Percentiles rank a stretch among this genome's conserved stretches.
Conservation (phyloP, 2,797 vertebrate species). For the Adrianichthys oophorus region DNA sequence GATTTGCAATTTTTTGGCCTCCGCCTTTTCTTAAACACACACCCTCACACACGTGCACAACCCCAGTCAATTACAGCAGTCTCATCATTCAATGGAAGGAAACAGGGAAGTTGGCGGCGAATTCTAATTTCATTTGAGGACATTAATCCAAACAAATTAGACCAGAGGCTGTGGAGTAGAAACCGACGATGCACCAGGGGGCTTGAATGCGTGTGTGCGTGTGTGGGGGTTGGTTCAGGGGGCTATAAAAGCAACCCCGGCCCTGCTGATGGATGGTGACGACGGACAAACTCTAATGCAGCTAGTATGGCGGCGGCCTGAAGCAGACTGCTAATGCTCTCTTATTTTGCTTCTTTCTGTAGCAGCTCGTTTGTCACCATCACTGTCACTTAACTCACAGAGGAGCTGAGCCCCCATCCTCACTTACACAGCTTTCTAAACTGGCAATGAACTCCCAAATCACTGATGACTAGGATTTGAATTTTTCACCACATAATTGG, state of each 20-base stretch:
- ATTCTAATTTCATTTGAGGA: slow-evolving; percentile 73
- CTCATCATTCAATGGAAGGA: slow-evolving; percentile 67
- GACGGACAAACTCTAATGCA: slow-evolving; percentile 36
- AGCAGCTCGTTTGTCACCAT: slow-evolving; percentile 62
- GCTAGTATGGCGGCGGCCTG: slow-evolving; percentile 48
- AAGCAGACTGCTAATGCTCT: slow-evolving; percentile 38
- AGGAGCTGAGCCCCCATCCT: slow-evolving; percentile 52
- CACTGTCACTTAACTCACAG: slow-evolving; percentile 74
- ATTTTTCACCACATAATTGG: slow-evolving; percentile 79
- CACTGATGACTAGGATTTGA: slow-evolving; percentile 74
- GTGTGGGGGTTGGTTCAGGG: background rate
- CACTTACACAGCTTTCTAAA: slow-evolving; percentile 60
- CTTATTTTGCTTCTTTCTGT: slow-evolving; percentile 68
- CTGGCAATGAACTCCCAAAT: slow-evolving; percentile 73
- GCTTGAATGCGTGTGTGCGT: slow-evolving; percentile 22
- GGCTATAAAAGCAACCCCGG: slow-evolving; percentile 19
- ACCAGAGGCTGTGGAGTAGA: slow-evolving; percentile 47
- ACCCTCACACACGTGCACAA: slow-evolving; percentile 37
- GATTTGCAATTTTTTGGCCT: slow-evolving; percentile 15
- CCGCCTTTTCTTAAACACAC: slow-evolving; percentile 4
- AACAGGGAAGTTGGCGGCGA: slow-evolving; percentile 74
- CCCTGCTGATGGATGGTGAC: slow-evolving; percentile 42
- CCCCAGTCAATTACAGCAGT: slow-evolving; percentile 73
- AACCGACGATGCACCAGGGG: slow-evolving; percentile 30
- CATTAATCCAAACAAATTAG: slow-evolving; percentile 78